Evolutionary conservation across 2,797 vertebrate species (phyloP), one percentile per base, ranked within the genome.

Genomic region (Denticeps clupeoides): DNA sequence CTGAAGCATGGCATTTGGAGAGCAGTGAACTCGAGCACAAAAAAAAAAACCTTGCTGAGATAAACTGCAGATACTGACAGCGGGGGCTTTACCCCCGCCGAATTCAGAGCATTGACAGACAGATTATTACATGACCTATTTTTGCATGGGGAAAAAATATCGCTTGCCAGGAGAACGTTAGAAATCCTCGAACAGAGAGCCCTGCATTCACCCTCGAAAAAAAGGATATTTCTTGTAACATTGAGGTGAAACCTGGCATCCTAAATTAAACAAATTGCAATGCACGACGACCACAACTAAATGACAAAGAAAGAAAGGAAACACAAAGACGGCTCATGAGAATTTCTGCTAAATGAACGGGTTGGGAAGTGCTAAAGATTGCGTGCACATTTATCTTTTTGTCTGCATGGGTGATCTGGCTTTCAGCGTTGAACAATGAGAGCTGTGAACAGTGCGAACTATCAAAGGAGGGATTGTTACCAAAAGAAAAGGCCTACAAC

Each of bases 81-180:
- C 40, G 40, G 37, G 29, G 40, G 47, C 42, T 45, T 35, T n/a
- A n/a, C 22, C 11, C 19, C 12, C 35, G n/a, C 44, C 12, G 13
- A 21, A 27, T 49, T 37, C 29, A 23, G 16, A 5, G 4, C 28
- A 37, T 45, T 52, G 49, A 55, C 51, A 53, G 50, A 58, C 51
- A 65, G 53, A 67, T 65, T 56, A 63, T 41, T 49, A 50, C 19
- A 48, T 48, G 55, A 60, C 59, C 62, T 49, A 60, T 56, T 61
- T 65, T 33, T 18, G 27, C 55, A 46, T 49, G 52, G 55, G 28
- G 38, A 47, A 51, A 48, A 45, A 48, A 33, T 47, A 58, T 49
- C 58, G 41, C 51, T 56, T 60, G 48, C 54, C 47, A 54, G 49
- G 37, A 45, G 47, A 18, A 40, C 49, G 33, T 41, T 37, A 44